These are phyloP conservation scores for Phocoena sinus DNA, from an alignment of 2,113 vertebrate species.

Conservation along the genomic window DNA sequence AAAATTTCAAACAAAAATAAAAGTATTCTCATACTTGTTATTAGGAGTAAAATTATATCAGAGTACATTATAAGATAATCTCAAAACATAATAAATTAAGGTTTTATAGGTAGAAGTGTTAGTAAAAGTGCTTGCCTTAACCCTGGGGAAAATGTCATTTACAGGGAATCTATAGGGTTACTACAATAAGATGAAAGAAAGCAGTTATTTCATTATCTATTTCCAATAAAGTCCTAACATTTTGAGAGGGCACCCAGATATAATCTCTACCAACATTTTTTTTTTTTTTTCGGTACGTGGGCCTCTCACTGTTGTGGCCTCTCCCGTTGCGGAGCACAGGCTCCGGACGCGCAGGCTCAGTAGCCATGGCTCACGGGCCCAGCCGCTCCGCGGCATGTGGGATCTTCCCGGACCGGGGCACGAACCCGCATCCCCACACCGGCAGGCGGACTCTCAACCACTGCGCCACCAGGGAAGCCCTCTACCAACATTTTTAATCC, in stretches of 20 bases:
- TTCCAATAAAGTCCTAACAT: background rate
- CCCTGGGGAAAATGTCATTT: background rate
- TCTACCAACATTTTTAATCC: background rate
- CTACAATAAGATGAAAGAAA: constrained; percentile 18
- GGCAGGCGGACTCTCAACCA: too few relatives aligned
- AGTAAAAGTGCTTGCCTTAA: background rate
- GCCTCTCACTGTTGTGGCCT: too few relatives aligned
- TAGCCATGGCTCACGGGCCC: too few relatives aligned
- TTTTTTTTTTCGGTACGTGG: too few relatives aligned
- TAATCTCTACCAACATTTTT: background rate
- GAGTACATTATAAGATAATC: background rate
- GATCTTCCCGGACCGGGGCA: too few relatives aligned
- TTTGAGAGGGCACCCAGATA: background rate
- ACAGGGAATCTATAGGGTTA: background rate
- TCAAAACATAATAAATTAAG: background rate
- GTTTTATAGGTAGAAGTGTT: background rate
- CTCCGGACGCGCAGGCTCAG: too few relatives aligned
- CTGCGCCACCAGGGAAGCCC: too few relatives aligned
- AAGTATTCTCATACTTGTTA: background rate
- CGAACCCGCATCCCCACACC: too few relatives aligned
- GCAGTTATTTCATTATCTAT: background rate
- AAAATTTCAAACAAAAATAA: background rate
- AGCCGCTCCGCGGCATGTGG: too few relatives aligned
- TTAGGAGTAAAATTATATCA: background rate
- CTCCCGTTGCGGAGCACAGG: too few relatives aligned